These are phyloP conservation scores for Clistopyga incitator DNA, from an alignment of 2,888 invertebrate species.

Conservation along the genomic window DNA sequence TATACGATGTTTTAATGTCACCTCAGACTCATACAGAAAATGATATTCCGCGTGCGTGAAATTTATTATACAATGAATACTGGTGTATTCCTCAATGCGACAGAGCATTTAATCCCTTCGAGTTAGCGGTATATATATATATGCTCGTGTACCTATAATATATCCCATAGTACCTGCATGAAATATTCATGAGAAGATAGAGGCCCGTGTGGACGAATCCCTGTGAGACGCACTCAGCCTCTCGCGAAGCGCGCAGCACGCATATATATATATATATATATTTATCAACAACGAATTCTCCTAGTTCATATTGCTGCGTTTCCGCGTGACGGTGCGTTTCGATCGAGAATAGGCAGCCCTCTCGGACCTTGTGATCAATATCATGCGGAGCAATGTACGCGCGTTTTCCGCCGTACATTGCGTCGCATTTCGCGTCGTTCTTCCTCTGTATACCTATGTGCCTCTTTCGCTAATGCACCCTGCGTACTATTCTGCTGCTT, in stretches of 20 bases:
- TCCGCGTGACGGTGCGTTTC: conserved; percentile 30
- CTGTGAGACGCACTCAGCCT: conserved; percentile 9
- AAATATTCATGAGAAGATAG: conserved; percentile 54
- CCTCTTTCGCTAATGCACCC: conserved; percentile 37
- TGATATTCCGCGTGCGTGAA: conserved; percentile 23
- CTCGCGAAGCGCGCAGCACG: not conserved
- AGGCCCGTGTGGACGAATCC: not conserved
- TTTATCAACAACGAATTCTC: not conserved
- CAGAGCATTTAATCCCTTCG: conserved; percentile 54
- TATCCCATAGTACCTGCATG: conserved; percentile 41
- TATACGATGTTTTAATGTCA: conserved; percentile 42
- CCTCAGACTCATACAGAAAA: not conserved
- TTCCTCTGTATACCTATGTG: not conserved
- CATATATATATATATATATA: not conserved
- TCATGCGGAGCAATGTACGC: conserved; percentile 27
- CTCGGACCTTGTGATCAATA: conserved; percentile 37
- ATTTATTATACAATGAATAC: conserved; percentile 14
- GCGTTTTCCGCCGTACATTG: conserved; percentile 43
- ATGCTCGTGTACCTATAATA: conserved; percentile 18
- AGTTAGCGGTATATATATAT: conserved; percentile 23
- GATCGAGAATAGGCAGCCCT: conserved; percentile 16
- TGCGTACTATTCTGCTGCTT: conserved; percentile 1
- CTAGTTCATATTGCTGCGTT: conserved; percentile 13
- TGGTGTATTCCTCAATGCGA: conserved; percentile 38
- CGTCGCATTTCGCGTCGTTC: conserved; percentile 39